These are phyloP conservation scores for Andrena flavipes DNA, from an alignment of 2,888 invertebrate genomes.

Conservation along the genomic window DNA sequence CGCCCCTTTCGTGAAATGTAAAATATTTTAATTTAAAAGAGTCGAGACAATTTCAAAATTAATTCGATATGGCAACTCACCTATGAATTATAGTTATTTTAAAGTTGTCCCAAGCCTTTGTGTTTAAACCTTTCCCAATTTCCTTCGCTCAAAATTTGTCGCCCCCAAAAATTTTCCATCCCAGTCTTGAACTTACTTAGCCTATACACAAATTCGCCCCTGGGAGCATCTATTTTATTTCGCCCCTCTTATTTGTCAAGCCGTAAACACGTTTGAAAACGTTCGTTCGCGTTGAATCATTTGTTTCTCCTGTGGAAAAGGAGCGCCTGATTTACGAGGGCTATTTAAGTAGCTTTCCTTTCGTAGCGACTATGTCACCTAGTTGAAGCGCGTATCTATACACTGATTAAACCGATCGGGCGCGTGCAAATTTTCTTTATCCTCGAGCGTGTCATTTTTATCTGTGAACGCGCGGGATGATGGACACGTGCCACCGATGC, in stretches of 20 bases:
- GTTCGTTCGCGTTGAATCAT: not conserved
- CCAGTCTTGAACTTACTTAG: not conserved
- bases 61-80: no score
- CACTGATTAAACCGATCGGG: not conserved
- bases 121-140: no score
- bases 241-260: not conserved
- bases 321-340: not conserved
- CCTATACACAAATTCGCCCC: no score
- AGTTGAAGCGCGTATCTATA: not conserved
- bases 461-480: conserved; percentile 1
- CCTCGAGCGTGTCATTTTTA: not conserved
- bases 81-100: no score
- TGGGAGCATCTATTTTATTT: not conserved
- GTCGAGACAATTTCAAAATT: no score
- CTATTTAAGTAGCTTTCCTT: not conserved
- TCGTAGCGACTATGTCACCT: not conserved
- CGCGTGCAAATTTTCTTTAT: not conserved
- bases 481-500: not conserved
- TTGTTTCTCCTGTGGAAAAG: not conserved
- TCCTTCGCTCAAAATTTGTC: not conserved
- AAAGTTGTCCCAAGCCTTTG: no score
- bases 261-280: not conserved
- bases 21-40: no score
- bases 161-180: not conserved
- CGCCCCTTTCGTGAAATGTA: no score